Conservation (phyloP, 1,140 invertebrate genomes). For the Myzus persicae region DNA sequence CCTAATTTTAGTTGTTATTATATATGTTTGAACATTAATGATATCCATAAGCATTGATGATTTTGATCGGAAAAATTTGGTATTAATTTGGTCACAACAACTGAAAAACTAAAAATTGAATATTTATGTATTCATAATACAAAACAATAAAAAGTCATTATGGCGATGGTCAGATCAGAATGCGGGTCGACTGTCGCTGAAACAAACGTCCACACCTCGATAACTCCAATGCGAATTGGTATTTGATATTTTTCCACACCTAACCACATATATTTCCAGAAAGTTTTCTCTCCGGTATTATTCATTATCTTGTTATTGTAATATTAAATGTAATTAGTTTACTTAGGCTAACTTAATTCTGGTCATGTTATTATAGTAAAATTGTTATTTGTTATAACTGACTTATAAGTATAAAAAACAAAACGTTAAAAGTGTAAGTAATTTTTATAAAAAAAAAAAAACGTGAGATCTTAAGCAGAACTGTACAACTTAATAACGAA, state of each 20-base stretch:
- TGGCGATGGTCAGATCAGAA: not conserved
- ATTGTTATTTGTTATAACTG: not conserved
- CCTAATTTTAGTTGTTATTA: slow-evolving; percentile 16
- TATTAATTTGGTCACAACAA: not conserved
- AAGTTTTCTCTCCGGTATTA: slow-evolving; percentile 1
- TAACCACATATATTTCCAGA: not conserved
- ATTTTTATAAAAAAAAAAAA: not conserved
- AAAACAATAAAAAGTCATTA: not conserved
- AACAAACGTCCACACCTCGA: not conserved
- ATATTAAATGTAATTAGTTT: not conserved
- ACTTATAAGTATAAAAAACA: not conserved
- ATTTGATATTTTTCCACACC: not conserved
- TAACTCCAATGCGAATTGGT: not conserved
- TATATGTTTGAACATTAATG: not conserved
- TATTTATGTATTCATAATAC: too few species aligned
- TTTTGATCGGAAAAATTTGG: not conserved
- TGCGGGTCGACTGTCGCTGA: not conserved
- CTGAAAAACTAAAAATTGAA: not conserved
- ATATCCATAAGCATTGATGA: not conserved
- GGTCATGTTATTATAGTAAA: not conserved
- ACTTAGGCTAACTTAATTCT: not conserved
- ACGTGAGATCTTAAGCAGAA: not conserved
- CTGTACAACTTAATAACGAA: not conserved
- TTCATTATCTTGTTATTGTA: not conserved
- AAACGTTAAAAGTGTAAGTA: not conserved